Percentiles rank a stretch among this genome's conserved stretches.
phyloP scores from a whole-genome alignment of 2,797 vertebrate genomes.

The Rhabdophis nuchalis region DNA sequence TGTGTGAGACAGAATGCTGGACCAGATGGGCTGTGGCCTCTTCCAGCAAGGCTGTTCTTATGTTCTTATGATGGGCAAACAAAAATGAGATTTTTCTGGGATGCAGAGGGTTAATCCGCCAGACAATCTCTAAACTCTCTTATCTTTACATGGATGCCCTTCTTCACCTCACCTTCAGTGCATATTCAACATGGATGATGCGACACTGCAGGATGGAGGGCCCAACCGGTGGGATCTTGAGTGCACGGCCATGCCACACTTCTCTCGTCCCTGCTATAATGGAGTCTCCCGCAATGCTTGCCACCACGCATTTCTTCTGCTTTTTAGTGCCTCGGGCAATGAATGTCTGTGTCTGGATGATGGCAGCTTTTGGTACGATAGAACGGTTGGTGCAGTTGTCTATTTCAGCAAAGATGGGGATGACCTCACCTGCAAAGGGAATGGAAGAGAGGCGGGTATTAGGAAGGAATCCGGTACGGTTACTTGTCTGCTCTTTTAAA shows the following conservation, averaged over 20 bases:
- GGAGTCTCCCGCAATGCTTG: conserved; percentile 80
- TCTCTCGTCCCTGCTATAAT: conserved; percentile 77
- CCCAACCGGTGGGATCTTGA: conserved; percentile 92
- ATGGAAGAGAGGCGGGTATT: rapidly evolving
- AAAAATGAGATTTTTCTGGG: background rate
- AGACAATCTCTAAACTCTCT: background rate
- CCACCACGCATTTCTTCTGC: conserved; percentile 88
- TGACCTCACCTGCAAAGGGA: conserved; percentile 82
- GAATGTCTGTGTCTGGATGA: conserved; percentile 95
- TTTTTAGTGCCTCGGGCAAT: conserved; percentile 88
- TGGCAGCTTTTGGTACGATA: conserved; percentile 84
- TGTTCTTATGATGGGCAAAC: background rate
- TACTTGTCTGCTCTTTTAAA: background rate
- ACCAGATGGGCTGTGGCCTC: too few relatives aligned
- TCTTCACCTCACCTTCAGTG: conserved; percentile 79
- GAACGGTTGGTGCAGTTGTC: conserved; percentile 87
- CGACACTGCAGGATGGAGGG: conserved; percentile 93
- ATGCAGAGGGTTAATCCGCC: background rate
- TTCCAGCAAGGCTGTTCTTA: too few relatives aligned
- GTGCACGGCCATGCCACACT: conserved; percentile 87
- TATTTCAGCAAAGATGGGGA: conserved; percentile 92
- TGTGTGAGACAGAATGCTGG: too few relatives aligned
- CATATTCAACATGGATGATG: conserved; percentile 91
- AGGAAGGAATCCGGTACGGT: background rate
- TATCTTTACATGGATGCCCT: background rate